These are phyloP conservation scores for Brachypodius melanocephalos DNA, from an alignment of 2,113 vertebrate genomes.

Conservation along the genomic window DNA sequence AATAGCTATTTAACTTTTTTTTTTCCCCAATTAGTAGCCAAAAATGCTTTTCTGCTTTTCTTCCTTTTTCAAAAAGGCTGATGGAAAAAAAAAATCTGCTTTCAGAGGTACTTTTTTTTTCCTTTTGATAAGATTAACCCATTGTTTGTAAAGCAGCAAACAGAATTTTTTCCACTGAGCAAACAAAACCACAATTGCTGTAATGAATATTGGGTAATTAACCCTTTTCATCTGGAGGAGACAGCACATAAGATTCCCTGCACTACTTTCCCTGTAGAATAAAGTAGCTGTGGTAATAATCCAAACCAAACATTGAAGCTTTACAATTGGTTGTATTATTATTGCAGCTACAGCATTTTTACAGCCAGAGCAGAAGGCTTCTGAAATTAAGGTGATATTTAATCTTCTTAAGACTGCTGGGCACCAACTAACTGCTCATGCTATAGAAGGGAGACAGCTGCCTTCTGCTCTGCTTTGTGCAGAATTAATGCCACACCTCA, in stretches of 20 bases:
- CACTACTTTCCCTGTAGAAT: neutral
- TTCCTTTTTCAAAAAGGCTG: neutral
- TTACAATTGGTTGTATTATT: neutral
- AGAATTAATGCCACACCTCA: neutral
- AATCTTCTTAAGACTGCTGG: neutral
- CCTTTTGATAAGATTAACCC: neutral
- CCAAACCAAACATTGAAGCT: neutral
- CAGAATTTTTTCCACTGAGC: neutral
- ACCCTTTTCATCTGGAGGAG: neutral
- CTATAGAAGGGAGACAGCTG: neutral
- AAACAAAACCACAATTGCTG: neutral
- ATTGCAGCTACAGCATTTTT: constrained; percentile 21
- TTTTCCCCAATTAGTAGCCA: neutral
- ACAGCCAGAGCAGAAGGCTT: constrained; percentile 2
- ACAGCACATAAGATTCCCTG: neutral
- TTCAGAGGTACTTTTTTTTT: neutral
- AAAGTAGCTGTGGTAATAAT: neutral
- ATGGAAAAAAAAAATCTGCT: neutral
- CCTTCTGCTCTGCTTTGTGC: neutral
- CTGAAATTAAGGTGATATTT: constrained; percentile 41
- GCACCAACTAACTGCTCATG: neutral
- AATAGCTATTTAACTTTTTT: neutral
- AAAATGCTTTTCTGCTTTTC: neutral
- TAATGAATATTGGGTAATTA: neutral
- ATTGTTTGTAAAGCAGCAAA: neutral